Percentiles rank a stretch among this genome's conserved stretches.
phyloP scores from a whole-genome alignment of 2,797 vertebrate genomes.

The Mareca strepera region DNA sequence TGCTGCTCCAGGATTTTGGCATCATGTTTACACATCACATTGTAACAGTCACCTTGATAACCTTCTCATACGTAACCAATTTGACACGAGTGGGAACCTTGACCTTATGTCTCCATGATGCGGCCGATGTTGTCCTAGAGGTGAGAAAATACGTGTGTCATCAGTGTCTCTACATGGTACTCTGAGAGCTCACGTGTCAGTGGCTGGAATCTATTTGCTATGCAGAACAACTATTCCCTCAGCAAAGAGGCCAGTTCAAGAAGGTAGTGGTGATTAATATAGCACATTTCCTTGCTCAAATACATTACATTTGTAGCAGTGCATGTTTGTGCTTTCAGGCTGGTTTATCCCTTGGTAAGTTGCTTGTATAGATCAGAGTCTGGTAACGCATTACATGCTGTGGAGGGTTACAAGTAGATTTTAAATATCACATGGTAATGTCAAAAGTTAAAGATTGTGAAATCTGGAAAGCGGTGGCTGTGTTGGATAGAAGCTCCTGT shows the following conservation, averaged over 20 bases:
- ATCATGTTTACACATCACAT: slow-evolving; percentile 96
- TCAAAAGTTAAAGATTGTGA: not conserved
- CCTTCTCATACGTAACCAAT: slow-evolving; percentile 95
- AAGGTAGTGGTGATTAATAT: not conserved
- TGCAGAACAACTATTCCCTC: not conserved
- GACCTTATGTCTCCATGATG: slow-evolving; percentile 93
- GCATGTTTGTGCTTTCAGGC: not conserved
- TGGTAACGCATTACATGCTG: not conserved
- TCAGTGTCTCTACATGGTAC: not conserved
- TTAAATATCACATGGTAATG: not conserved
- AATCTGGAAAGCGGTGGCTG: not conserved
- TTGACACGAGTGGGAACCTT: slow-evolving; percentile 93
- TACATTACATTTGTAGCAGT: not conserved
- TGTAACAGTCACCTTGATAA: slow-evolving; percentile 87
- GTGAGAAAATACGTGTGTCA: slow-evolving; percentile 76
- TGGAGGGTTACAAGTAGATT: not conserved
- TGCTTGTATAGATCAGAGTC: not conserved
- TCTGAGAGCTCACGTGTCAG: not conserved
- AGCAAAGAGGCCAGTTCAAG: not conserved
- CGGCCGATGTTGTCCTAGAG: slow-evolving; percentile 91
- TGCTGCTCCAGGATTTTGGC: slow-evolving; percentile 89
- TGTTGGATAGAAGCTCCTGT: not conserved
- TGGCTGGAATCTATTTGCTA: not conserved
- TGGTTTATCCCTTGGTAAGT: not conserved
- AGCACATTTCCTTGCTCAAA: not conserved